A percentile compares a stretch with the other conserved stretches of the same genome.
Conservation (phyloP, 1,140 invertebrate genomes). For the Atopsyche davidsoni region DNA sequence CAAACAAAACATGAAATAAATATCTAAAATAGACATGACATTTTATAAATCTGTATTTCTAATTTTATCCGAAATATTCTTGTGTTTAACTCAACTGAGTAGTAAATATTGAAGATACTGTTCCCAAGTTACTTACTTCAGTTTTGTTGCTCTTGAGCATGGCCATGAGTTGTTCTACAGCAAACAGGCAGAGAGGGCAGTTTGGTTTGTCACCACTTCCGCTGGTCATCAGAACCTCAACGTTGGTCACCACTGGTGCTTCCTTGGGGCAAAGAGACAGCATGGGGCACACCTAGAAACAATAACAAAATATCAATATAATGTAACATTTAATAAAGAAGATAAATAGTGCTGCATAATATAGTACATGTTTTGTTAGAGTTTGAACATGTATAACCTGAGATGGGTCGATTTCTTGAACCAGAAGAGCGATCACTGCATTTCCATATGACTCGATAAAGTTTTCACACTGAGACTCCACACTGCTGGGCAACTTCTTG, state of each 20-base stretch:
- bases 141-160: constrained; percentile 64
- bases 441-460: constrained; percentile 74
- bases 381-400: constrained; percentile 38
- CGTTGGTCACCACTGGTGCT: constrained; percentile 43
- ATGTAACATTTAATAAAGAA: background rate
- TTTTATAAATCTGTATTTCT: too few species aligned
- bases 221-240: constrained; percentile 49
- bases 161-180: constrained; percentile 63
- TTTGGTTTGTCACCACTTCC: constrained; percentile 52
- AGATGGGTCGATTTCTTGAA: constrained; percentile 76
- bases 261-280: constrained; percentile 51
- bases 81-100: too few species aligned
- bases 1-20: constrained; percentile 1
- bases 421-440: constrained; percentile 67
- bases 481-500: constrained; percentile 54
- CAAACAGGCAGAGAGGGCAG: constrained; percentile 78
- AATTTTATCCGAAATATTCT: too few species aligned
- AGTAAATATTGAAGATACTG: too few species aligned
- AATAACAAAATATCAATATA: background rate
- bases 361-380: background rate
- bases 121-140: constrained; percentile 56
- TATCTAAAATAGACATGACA: constrained; percentile 5
- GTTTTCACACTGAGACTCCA: constrained; percentile 62
- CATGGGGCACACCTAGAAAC: constrained; percentile 55
- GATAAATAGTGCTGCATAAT: background rate